These are phyloP conservation scores for Isaurus tuberculatus DNA, from an alignment of 92 coral and sea anemone genomes.

Conservation along the genomic window DNA sequence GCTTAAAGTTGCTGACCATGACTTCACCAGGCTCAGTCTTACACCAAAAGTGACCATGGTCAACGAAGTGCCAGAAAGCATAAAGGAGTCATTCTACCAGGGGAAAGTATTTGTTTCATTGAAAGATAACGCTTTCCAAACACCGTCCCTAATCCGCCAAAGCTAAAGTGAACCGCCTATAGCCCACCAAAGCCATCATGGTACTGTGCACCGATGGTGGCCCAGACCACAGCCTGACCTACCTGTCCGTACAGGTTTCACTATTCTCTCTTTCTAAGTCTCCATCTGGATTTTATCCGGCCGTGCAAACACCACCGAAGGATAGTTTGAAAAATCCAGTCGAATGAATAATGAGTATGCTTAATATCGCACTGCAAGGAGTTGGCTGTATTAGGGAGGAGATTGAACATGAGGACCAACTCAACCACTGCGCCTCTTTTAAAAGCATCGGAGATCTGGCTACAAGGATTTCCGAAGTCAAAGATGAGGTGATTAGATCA, in stretches of 20 bases:
- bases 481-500: slow-evolving; percentile 51
- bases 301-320: too few species aligned
- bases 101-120: slow-evolving; percentile 46
- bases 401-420: slow-evolving; percentile 41
- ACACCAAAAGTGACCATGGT: slow-evolving; percentile 35
- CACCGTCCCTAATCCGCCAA: slow-evolving; percentile 39
- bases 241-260: slow-evolving; percentile 46
- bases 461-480: slow-evolving; percentile 47
- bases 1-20: slow-evolving; percentile 49
- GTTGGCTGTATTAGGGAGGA: slow-evolving; percentile 48
- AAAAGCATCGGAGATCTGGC: slow-evolving; percentile 43
- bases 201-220: slow-evolving; percentile 55
- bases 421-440: slow-evolving; percentile 12
- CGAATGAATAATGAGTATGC: slow-evolving; percentile 53
- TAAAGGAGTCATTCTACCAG: slow-evolving; percentile 27
- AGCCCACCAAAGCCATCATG: slow-evolving; percentile 24
- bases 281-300: too few species aligned
- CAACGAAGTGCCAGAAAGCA: slow-evolving; percentile 19
- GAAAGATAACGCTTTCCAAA: slow-evolving; percentile 48
- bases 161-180: slow-evolving; percentile 17
- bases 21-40: slow-evolving; percentile 32
- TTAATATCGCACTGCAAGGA: slow-evolving; percentile 54
- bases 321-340: slow-evolving; percentile 61
- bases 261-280: slow-evolving; percentile 24
- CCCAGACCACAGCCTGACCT: slow-evolving; percentile 55